Base-by-base conservation (phyloP, 2,888 invertebrate genomes). In the Anorthoa munda region DNA sequence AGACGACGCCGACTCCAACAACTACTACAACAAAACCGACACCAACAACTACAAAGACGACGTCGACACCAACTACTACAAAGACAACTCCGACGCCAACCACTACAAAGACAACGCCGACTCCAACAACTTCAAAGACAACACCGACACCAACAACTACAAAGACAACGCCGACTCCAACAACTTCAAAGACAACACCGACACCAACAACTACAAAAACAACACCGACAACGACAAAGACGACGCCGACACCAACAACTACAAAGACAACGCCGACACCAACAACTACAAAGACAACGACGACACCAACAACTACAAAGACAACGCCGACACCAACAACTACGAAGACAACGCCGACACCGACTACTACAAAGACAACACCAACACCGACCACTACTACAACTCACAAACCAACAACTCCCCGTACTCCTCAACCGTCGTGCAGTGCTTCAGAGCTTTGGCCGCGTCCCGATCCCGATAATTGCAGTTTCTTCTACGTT, bases 401-500 rank as follows among this genome's bases (percentile, higher is more conserved):
- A 45, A 4, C 39, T 3, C 11, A 18, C 39, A 39, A 1, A 23
- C 66, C 18, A 18, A 15, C n/a, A 15, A 51, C 46, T 15, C 2
- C 15, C 3, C 11, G 13, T 15, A 51, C 31, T 4, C 53, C 51
- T 4, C 5, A 17, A 0, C 55, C 65, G 3, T 0, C 12, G 5
- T 75, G 75, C 31, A 13, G 0, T 18, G 5, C 0, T 12, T 2
- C 17, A 0, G 78, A 76, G 2, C 2, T 21, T 0, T 48, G 63
- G 72, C 4, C 26, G 0, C 21, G 11, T 26, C 18, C 23, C 15
- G 58, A 76, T 7, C 48, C 53, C 0, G 9, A 4, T 13, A 13
- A 75, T 31, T 77, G 77, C 17, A 77, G n/a, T 2, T 75, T 31
- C 17, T 79, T 53, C 18, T 77, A 79, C 17, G 0, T 60, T 0